Conservation (phyloP, 2,888 invertebrate species). For the Chromoteleia sp. region DNA sequence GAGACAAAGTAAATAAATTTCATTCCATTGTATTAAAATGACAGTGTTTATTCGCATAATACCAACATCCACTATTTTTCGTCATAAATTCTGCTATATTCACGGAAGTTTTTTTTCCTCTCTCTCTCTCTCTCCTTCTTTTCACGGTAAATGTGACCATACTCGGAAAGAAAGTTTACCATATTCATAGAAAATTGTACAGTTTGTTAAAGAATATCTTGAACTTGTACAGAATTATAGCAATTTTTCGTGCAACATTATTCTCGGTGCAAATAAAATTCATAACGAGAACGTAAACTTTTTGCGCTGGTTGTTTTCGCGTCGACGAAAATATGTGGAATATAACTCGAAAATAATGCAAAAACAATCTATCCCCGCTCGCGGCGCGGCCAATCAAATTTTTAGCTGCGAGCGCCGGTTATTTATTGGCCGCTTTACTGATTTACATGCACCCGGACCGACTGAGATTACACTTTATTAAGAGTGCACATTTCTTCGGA, state of each 20-base stretch:
- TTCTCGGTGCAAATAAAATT: too few species aligned
- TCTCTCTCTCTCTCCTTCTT: too few species aligned
- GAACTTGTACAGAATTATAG: too few species aligned
- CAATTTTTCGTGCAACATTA: too few species aligned
- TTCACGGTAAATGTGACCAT: too few species aligned
- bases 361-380: conserved; percentile 19
- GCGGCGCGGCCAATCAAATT: conserved; percentile 25
- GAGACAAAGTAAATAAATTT: conserved; percentile 1
- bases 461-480: conserved; percentile 48
- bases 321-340: conserved; percentile 1
- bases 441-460: conserved; percentile 36
- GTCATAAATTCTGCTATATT: too few species aligned
- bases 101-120: too few species aligned
- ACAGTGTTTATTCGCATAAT: too few species aligned
- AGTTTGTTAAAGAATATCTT: neutral
- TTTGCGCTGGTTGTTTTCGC: neutral
- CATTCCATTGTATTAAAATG: too few species aligned
- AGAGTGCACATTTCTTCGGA: conserved; percentile 37
- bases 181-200: too few species aligned
- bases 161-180: too few species aligned
- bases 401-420: conserved; percentile 15
- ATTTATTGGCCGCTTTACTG: conserved; percentile 49
- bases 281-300: neutral
- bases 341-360: conserved; percentile 8
- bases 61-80: too few species aligned